Evolutionary conservation across 2,113 vertebrate species (phyloP), one percentile per base, ranked within the genome.

Genomic region (Nothobranchius furzeri): DNA sequence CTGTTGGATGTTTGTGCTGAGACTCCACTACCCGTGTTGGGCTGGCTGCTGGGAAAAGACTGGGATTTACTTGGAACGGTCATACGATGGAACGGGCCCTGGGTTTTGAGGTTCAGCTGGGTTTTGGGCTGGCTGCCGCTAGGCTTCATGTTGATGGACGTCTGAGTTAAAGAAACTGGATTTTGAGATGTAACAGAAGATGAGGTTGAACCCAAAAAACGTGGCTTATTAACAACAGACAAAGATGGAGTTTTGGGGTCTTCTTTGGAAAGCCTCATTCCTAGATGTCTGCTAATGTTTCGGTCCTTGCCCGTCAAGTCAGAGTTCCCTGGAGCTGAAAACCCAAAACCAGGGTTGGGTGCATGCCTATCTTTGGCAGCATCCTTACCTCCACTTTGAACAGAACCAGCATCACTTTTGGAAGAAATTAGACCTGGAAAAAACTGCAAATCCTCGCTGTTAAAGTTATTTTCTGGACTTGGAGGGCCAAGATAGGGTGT

Each of bases 401-500:
- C 40, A 24, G 88, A 75, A 63, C 80, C 81, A 3, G 85, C 52
- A 24, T 91, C 91, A 40, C 64, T 73, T 75, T 90, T 90, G 50
- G 91, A 70, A 68, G 90, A 81, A 54, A 86, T 82, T 0, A 94
- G 61, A 63, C 85, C 79, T 4, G 92, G 86, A 48, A 93, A 93
- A 83, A 89, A 92, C 57, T 90, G 88, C 51, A 92, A 79, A 67
- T 92, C 91, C 10, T 87, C 87, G 56, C 86, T 83, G 60, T 80
- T 86, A 6, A 94, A 93, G 81, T 88, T 91, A 59, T 90, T 90
- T 56, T 78, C 88, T 30, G 92, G 92, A 77, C 93, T 93, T 2
- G 93, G 91, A 7, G 93, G 89, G 46, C 92, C 91, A 6, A 94
- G 83, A 65, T 94, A 93, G 0, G 93, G 90, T 1, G 92, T 92